Evolutionary conservation across 2,888 invertebrate genomes (phyloP).

Genomic region (Apodemia hepburni): DNA sequence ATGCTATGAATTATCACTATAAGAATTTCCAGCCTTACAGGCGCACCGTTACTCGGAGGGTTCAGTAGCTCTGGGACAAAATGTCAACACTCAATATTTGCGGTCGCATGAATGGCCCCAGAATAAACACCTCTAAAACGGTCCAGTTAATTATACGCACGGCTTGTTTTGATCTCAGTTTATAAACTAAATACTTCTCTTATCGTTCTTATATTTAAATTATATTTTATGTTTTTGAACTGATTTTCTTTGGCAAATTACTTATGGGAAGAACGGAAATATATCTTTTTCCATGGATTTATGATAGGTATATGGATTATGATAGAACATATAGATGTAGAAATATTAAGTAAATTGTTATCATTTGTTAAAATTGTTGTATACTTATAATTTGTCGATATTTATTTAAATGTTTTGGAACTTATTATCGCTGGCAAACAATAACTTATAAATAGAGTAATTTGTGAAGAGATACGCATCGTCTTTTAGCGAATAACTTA

Average conservation of each 20-base stretch:
- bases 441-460: neutral
- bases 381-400: constrained; percentile 18
- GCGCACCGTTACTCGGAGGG: too few species aligned
- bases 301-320: too few species aligned
- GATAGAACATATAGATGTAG: too few species aligned
- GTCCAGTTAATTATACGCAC: constrained; percentile 48
- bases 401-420: constrained; percentile 19
- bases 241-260: constrained; percentile 4
- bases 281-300: neutral
- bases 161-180: constrained; percentile 39
- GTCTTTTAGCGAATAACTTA: neutral
- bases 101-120: constrained; percentile 47
- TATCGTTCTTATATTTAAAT: constrained; percentile 27
- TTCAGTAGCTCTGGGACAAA: too few species aligned
- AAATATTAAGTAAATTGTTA: too few species aligned
- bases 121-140: constrained; percentile 51
- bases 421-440: neutral
- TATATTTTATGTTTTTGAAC: neutral
- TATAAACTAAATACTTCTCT: constrained; percentile 34
- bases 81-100: constrained; percentile 39
- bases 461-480: neutral
- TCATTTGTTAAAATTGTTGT: too few species aligned
- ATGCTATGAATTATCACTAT: too few species aligned
- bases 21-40: too few species aligned
- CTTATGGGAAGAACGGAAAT: neutral